A percentile compares a stretch with the other conserved stretches of the same genome.
phyloP scores from a whole-genome alignment of 2,888 invertebrate genomes.

The Cerceris rybyensis region DNA sequence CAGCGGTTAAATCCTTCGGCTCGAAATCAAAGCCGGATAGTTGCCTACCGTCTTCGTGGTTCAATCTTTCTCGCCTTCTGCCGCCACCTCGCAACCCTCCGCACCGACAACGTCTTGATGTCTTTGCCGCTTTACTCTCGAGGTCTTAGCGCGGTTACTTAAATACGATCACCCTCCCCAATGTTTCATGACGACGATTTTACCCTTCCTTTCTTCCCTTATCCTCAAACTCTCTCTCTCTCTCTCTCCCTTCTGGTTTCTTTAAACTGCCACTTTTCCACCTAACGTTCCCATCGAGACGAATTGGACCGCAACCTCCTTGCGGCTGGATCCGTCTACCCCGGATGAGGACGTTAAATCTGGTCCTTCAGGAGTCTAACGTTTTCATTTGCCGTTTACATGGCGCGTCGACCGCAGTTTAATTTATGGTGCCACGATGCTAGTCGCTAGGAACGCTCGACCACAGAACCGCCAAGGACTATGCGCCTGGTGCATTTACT shows the following conservation, averaged over 20 bases:
- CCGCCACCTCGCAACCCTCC: background rate
- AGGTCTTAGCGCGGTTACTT: constrained; percentile 5
- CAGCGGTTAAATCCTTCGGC: constrained; percentile 66
- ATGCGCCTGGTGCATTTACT: constrained; percentile 43
- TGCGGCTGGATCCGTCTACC: background rate
- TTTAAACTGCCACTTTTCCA: constrained; percentile 6
- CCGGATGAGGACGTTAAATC: constrained; percentile 39
- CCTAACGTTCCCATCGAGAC: constrained; percentile 44
- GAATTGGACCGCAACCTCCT: constrained; percentile 44
- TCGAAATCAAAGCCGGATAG: constrained; percentile 67
- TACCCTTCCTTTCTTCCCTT: constrained; percentile 11
- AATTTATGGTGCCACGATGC: constrained; percentile 56
- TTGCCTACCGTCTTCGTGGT: constrained; percentile 31
- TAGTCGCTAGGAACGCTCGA: constrained; percentile 49
- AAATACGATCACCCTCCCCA: constrained; percentile 18
- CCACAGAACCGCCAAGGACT: constrained; percentile 56
- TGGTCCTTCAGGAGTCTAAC: constrained; percentile 52
- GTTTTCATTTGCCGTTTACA: constrained; percentile 67
- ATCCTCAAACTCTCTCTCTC: background rate
- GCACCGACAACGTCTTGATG: background rate
- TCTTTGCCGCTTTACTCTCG: background rate
- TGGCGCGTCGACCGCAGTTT: constrained; percentile 61
- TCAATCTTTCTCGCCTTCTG: constrained; percentile 38
- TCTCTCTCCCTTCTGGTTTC: background rate
- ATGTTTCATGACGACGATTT: background rate